Evolutionary conservation across 2,797 vertebrate genomes (phyloP), one percentile per base, ranked within the genome.

Genomic region (Parotocinclus haroldoi): DNA sequence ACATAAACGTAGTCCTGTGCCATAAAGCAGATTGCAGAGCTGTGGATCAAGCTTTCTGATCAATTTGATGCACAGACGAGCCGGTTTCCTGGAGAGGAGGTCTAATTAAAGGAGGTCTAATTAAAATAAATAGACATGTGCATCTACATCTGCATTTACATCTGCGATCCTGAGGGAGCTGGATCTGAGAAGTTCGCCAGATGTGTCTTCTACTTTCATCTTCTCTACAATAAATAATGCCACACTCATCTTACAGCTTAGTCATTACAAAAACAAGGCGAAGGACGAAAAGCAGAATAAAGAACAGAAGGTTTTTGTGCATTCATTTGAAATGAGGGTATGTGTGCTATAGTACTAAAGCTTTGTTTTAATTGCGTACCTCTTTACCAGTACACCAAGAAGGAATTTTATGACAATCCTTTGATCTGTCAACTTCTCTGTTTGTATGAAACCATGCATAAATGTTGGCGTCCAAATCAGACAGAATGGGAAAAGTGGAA

Each of bases 91-190:
- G 13, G 18, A 67, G 45, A 64, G 60, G 69, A 16, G 44, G 68
- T 74, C 71, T 80, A 82, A 85, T 84, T 77, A 83, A 81, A 75
- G 14, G 48, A 16, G 48, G n/a, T 50, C n/a, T n/a, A 75, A 75
- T 56, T 57, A 48, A 39, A 42, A 59, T 49, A 57, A 42, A 59
- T 49, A 54, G 40, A 58, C 9, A 63, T 36, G 46, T n/a, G 38
- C 12, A 48, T 60, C 18, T 27, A 65, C 40, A 74, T 46, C 50
- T 52, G 58, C 60, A 55, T 55, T 53, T 38, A 68, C 48, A 14
- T 59, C 62, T 63, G 39, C 18, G 42, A 37, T 78, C 76, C 69
- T 50, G 19, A 18, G 62, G 49, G 76, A 75, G 69, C 58, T 14
- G 46, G 27, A 54, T 46, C 40, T 59, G 38, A 74, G 61, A 67